These are phyloP conservation scores for Oncorhynchus masou DNA, from an alignment of 2,113 vertebrate species.

Conservation along the genomic window DNA sequence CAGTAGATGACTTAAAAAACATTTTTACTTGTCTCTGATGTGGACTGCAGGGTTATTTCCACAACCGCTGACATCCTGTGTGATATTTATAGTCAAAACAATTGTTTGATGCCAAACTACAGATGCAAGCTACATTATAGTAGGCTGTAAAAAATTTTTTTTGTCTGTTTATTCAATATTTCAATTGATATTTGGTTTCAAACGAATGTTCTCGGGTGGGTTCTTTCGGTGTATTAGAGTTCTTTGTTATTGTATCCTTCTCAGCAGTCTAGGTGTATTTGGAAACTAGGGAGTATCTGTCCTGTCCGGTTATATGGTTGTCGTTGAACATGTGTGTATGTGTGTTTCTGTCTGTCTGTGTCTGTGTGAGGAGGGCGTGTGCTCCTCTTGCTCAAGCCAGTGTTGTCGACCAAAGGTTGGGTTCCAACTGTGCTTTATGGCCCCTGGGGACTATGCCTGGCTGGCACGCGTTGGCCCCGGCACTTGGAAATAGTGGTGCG, in stretches of 20 bases:
- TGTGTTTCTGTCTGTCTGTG: conserved; percentile 10
- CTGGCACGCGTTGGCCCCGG: conserved; percentile 18
- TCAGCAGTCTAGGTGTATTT: neutral
- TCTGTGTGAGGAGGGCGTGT: conserved; percentile 44
- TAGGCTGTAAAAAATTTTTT: too few species aligned
- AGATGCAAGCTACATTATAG: too few species aligned
- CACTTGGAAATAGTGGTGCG: conserved; percentile 30
- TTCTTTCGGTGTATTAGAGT: neutral
- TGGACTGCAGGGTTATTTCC: neutral
- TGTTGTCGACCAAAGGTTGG: conserved; percentile 72
- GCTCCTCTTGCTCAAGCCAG: conserved; percentile 41
- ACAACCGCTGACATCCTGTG: neutral
- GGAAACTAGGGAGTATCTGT: neutral
- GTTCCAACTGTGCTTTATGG: conserved; percentile 75
- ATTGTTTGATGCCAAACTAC: too few species aligned
- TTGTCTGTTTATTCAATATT: neutral
- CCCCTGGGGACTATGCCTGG: conserved; percentile 33
- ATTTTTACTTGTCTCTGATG: neutral
- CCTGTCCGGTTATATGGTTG: neutral
- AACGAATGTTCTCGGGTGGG: neutral
- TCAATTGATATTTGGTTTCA: neutral
- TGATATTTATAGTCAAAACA: neutral
- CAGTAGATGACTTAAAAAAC: neutral
- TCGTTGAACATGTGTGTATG: conserved; percentile 15
- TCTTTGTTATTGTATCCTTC: too few species aligned